phyloP scores from a whole-genome alignment of 2,888 invertebrate genomes.

The Zygaena filipendulae region DNA sequence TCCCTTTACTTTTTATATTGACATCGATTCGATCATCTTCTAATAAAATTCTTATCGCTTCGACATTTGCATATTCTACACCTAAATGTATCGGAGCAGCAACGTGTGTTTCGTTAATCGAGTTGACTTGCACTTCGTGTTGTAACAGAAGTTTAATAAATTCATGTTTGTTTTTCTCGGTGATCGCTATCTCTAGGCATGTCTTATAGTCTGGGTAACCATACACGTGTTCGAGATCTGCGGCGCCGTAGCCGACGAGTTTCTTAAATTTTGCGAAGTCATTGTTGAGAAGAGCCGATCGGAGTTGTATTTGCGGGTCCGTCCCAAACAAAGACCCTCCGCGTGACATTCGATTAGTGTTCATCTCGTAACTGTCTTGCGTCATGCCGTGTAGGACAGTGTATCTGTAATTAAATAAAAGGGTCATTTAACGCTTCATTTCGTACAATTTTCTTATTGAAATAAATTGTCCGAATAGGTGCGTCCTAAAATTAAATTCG shows the following conservation, averaged over 20 bases:
- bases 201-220: conserved; percentile 69
- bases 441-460: conserved; percentile 36
- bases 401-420: conserved; percentile 46
- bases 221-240: conserved; percentile 66
- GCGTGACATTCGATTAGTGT: conserved; percentile 40
- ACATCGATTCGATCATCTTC: conserved; percentile 56
- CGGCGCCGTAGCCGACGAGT: conserved; percentile 50
- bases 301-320: conserved; percentile 57
- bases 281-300: conserved; percentile 61
- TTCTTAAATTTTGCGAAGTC: conserved; percentile 61
- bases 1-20: conserved; percentile 58
- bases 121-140: conserved; percentile 71
- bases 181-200: conserved; percentile 69
- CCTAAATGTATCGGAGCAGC: conserved; percentile 76
- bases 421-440: conserved; percentile 20
- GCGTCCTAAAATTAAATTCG: not conserved
- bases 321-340: conserved; percentile 53
- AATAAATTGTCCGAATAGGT: conserved; percentile 30
- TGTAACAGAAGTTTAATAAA: conserved; percentile 69
- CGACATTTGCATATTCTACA: conserved; percentile 60
- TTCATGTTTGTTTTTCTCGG: conserved; percentile 51
- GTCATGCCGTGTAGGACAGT: conserved; percentile 45
- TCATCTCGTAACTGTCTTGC: conserved; percentile 60
- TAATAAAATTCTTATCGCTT: conserved; percentile 53
- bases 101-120: conserved; percentile 61